Evolutionary conservation across 2,888 invertebrate genomes (phyloP), one percentile per base, ranked within the genome.

Genomic region (Coelinius sp.): DNA sequence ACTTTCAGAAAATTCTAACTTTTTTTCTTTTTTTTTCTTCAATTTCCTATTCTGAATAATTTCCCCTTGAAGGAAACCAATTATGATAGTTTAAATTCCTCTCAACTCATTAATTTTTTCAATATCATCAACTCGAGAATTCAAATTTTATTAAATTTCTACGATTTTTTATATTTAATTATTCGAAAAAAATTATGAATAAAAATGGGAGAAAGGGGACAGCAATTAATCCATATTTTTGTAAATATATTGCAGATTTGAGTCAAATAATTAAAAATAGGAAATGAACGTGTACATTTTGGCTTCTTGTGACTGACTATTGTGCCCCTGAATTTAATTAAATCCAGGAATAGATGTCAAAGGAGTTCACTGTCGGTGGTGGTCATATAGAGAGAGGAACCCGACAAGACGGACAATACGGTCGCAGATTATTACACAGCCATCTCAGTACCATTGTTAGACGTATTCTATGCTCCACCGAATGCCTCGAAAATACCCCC

Each of bases 391-490:
- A 59, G 59, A 80, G 80, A 81, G 80, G 81, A 80, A 81, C 80
- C 82, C 79, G 81, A 83, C 81, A 86, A 86, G 86, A 87, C 85
- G 86, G 87, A 86, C 86, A 86, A 86, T 87, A 84, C 85, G 83
- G 84, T 85, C 84, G 84, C 83, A 83, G 86, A 86, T 86, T 86
- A 86, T 86, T 86, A 86, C 85, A 85, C 86, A 83, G 84, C 80
- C 83, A 80, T 79, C 81, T 83, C 59, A 73, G 62, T 62, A 52
- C 70, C 68, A 69, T 71, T 73, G 71, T 73, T 68, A 38, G 22
- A 35, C 64, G 31, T 25, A 63, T 59, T 62, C 62, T 63, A 67
- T 71, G 71, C 27, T 56, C 17, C 56, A 56, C 56, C 56, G 20
- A 27, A n/a, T 56, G 25, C 17, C 17, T 14, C 35, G 20, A 20